Evolutionary conservation across 1,140 invertebrate genomes (phyloP).

Genomic region (Ips typographus): DNA sequence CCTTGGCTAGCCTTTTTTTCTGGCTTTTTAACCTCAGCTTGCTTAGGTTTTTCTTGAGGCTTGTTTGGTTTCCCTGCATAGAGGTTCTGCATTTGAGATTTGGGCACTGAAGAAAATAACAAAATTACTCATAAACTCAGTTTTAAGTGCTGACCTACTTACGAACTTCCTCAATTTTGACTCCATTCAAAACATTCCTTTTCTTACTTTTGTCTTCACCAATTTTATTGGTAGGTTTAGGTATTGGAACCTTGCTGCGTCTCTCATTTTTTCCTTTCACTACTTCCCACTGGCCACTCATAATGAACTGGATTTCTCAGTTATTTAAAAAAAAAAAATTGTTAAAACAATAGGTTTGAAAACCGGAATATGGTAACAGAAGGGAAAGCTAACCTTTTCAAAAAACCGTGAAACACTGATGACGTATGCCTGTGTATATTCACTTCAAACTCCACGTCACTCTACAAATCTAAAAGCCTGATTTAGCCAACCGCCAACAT

Average conservation of each 20-base stretch:
- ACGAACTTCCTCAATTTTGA: constrained; percentile 67
- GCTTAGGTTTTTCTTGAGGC: constrained; percentile 51
- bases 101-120: constrained; percentile 43
- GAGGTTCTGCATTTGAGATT: constrained; percentile 47
- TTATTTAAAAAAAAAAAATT: too few relatives aligned
- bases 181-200: constrained; percentile 57
- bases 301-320: constrained; percentile 40
- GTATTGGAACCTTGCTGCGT: constrained; percentile 50
- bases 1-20: constrained; percentile 56
- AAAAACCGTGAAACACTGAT: too few relatives aligned
- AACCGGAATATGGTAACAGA: too few relatives aligned
- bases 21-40: constrained; percentile 43
- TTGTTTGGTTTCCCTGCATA: constrained; percentile 48
- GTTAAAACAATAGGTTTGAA: too few relatives aligned
- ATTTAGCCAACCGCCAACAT: too few relatives aligned
- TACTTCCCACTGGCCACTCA: constrained; percentile 77
- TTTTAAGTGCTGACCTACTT: constrained; percentile 46
- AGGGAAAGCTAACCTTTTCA: too few relatives aligned
- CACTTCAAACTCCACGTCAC: too few relatives aligned
- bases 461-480: too few relatives aligned
- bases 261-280: constrained; percentile 73
- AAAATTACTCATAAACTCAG: neutral
- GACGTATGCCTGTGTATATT: too few relatives aligned
- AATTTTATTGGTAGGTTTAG: constrained; percentile 53
- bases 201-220: constrained; percentile 62